Conservation (phyloP, 2,888 invertebrate species). For the Melipona bicolor region DNA sequence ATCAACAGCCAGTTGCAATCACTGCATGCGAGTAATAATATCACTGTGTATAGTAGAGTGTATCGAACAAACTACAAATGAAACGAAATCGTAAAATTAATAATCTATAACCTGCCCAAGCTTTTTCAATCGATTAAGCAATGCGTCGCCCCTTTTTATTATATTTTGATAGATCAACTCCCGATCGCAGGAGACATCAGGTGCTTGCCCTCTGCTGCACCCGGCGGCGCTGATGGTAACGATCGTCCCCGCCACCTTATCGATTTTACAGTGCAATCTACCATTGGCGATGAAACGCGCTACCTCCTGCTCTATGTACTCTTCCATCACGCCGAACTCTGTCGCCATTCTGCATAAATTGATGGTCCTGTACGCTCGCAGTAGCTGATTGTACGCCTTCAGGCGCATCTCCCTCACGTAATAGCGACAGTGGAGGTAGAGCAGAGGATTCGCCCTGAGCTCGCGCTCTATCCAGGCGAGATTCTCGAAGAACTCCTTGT, state of each 20-base stretch:
- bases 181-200: slow-evolving; percentile 72
- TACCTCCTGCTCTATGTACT: slow-evolving; percentile 88
- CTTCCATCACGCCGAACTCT: slow-evolving; percentile 88
- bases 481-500: slow-evolving; percentile 88
- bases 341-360: slow-evolving; percentile 89
- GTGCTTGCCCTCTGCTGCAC: slow-evolving; percentile 72
- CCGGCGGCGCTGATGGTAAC: slow-evolving; percentile 86
- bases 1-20: background rate
- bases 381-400: slow-evolving; percentile 89
- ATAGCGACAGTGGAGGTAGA: slow-evolving; percentile 88
- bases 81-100: slow-evolving; percentile 61
- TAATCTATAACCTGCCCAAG: slow-evolving; percentile 90
- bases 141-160: slow-evolving; percentile 89
- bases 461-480: slow-evolving; percentile 83
- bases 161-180: slow-evolving; percentile 87
- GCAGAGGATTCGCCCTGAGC: slow-evolving; percentile 87
- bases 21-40: background rate
- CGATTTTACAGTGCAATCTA: slow-evolving; percentile 89
- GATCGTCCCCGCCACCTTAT: slow-evolving; percentile 88
- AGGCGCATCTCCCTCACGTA: slow-evolving; percentile 90
- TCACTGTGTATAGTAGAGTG: background rate
- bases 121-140: slow-evolving; percentile 90
- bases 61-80: background rate
- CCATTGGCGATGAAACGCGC: slow-evolving; percentile 87
- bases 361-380: slow-evolving; percentile 89